These are phyloP conservation scores for Magallana angulata DNA, from an alignment of 1,140 invertebrate genomes.

Conservation along the genomic window DNA sequence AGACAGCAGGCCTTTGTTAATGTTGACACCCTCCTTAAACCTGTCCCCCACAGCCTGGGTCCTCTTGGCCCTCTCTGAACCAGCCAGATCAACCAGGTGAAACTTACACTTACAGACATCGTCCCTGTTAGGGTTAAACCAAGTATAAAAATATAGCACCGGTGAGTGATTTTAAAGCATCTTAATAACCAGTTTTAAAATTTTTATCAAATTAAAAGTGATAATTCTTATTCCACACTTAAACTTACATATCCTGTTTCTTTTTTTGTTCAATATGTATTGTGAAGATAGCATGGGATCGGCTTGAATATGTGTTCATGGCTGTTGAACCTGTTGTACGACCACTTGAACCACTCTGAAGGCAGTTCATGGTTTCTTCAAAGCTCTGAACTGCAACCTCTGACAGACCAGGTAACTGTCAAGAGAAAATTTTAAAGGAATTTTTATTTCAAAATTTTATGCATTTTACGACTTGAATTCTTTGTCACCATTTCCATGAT, in stretches of 20 bases:
- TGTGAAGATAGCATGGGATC: constrained; percentile 85
- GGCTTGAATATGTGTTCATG: constrained; percentile 86
- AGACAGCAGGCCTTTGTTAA: constrained; percentile 93
- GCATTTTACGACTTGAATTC: too few relatives aligned
- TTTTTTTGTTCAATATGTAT: constrained; percentile 77
- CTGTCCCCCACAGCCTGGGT: constrained; percentile 92
- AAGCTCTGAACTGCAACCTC: constrained; percentile 67
- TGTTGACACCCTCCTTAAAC: constrained; percentile 90
- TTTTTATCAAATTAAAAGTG: too few relatives aligned
- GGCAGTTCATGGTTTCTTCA: constrained; percentile 76
- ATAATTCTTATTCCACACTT: too few relatives aligned
- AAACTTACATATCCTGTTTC: constrained; percentile 71
- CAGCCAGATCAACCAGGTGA: constrained; percentile 82
- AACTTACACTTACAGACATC: constrained; percentile 75
- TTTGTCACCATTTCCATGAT: too few relatives aligned
- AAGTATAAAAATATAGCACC: too few relatives aligned
- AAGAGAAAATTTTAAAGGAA: background rate
- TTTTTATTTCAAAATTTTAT: too few relatives aligned
- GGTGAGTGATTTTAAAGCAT: too few relatives aligned
- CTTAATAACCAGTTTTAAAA: too few relatives aligned
- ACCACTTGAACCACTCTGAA: constrained; percentile 86
- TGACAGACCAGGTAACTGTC: constrained; percentile 74
- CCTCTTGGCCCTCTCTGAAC: constrained; percentile 81
- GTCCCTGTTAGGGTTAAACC: background rate
- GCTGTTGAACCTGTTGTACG: constrained; percentile 90